Conservation (phyloP, 1,140 invertebrate genomes). For the Frieseomelitta varia region DNA sequence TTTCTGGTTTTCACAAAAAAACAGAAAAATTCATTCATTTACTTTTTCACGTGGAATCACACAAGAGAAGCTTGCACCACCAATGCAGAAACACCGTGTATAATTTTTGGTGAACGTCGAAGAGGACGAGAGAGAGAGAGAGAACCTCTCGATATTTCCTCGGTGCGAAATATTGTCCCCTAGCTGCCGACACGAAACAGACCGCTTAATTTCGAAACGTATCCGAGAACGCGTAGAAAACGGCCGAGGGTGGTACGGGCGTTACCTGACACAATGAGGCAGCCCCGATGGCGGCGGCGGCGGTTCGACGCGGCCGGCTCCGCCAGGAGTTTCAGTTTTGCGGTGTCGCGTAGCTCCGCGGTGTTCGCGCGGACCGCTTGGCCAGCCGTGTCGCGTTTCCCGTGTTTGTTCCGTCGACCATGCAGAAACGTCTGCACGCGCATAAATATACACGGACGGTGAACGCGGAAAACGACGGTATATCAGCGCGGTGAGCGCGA, state of each 20-base stretch:
- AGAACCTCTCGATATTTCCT: no score
- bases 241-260: not conserved
- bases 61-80: no score
- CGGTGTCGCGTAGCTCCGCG: conserved; percentile 45
- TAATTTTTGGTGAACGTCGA: no score
- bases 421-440: conserved; percentile 42
- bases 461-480: conserved; percentile 42
- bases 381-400: conserved; percentile 37
- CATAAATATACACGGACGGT: conserved; percentile 40
- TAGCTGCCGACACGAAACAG: no score
- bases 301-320: conserved; percentile 11
- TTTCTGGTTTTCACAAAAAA: no score
- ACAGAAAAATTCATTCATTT: no score
- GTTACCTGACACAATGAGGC: conserved; percentile 2
- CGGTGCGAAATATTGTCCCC: no score
- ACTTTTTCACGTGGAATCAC: no score
- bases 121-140: no score
- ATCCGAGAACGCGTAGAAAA: no score
- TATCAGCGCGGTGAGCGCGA: not conserved
- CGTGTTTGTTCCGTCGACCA: conserved; percentile 28
- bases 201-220: no score
- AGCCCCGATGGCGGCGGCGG: not conserved
- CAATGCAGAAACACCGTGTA: no score
- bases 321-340: conserved; percentile 42
- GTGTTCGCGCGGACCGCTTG: conserved; percentile 35